Evolutionary conservation across 1,140 invertebrate species (phyloP), one percentile per base, ranked within the genome.

Genomic region (Euwallacea similis): DNA sequence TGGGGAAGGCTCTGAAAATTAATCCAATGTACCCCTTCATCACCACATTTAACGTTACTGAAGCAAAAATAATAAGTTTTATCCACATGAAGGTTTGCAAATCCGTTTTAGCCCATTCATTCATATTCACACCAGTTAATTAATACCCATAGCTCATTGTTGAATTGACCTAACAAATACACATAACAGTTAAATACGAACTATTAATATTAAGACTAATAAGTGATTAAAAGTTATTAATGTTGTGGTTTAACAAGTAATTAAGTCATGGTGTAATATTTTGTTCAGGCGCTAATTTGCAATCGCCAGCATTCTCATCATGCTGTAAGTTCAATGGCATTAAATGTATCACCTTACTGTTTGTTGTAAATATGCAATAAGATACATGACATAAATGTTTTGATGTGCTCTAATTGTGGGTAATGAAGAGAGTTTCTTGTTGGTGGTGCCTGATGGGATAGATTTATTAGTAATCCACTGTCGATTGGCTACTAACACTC

Each of bases 291-390:
- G 9, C 9, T 50, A 50, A 33, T 33, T 33, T 33, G 46, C 2
- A 13, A 50, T 50, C 46, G 46, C 9, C 46, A 50, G 46, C 9
- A 50, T 67, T 43, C 21, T 9, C 42, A 7, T 10, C 43, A 8
- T 56, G 15, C 16, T 62, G 70, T 66, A 72, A 66, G 70, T 66
- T 72, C 41, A 11, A 64, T 65, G 42, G 21, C 21, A 13, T 50
- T 50, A 50, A 50, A 10, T 50, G 9, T 50, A 10, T 50, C 9
- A 50, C 13, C 9, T 46, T 9, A 68, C 10, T 65, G 21, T 62
- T 55, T 64, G 44, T 75, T 73, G 74, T 75, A 75, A 75, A 75
- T 75, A 75, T 75, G 74, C 74, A 75, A 73, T 75, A 75, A 75
- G 71, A 75, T 75, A 75, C 68, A 61, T 72, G 74, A 75, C 69